Percentiles rank a stretch among this genome's conserved stretches.
Conservation (phyloP, 2,797 vertebrate genomes). For the Anguilla megastoma region DNA sequence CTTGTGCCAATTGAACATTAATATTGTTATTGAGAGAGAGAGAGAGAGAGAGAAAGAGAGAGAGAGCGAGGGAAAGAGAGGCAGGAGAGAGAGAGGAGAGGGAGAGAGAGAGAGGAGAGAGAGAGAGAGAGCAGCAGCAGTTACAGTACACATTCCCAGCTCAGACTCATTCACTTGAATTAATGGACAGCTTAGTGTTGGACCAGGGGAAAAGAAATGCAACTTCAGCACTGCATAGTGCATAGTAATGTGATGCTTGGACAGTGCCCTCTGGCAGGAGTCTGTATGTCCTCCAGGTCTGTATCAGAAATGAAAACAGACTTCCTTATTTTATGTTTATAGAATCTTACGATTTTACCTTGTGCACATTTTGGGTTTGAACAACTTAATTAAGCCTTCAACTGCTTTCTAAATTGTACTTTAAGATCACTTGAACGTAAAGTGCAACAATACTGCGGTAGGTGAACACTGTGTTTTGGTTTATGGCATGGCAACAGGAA, state of each 20-base stretch:
- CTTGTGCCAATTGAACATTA: too few species aligned
- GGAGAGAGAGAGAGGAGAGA: neutral
- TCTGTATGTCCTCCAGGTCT: too few species aligned
- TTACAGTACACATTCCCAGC: neutral
- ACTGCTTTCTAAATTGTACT: neutral
- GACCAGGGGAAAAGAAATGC: neutral
- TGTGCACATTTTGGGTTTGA: neutral
- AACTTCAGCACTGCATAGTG: too few species aligned
- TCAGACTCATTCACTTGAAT: neutral
- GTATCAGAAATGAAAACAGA: neutral
- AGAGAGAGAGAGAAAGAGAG: conserved; percentile 52
- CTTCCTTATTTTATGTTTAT: neutral
- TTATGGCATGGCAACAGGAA: neutral
- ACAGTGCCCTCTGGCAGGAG: too few species aligned
- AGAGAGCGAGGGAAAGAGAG: conserved; percentile 42
- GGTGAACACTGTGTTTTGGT: neutral
- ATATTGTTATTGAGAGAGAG: neutral
- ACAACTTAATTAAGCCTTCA: neutral
- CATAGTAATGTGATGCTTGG: too few species aligned
- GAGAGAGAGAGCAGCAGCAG: neutral
- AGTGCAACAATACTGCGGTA: neutral
- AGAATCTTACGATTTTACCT: too few species aligned
- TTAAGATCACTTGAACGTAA: neutral
- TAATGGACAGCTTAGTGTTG: neutral
- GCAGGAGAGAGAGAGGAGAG: too few species aligned